Evolutionary conservation across 2,113 vertebrate species (phyloP).

Genomic region (Callaeas wilsoni): DNA sequence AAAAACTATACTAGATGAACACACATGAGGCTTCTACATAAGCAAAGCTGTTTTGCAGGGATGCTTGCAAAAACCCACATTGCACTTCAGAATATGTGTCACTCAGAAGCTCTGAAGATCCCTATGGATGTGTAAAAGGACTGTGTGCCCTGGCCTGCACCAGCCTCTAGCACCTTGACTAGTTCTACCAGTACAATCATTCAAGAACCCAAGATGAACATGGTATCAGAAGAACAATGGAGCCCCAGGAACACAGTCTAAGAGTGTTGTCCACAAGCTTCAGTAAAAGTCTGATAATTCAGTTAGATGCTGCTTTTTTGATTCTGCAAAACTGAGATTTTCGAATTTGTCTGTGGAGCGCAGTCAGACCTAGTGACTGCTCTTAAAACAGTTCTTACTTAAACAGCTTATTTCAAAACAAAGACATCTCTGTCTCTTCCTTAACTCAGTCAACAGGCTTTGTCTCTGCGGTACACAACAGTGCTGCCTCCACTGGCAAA

Average conservation of each 20-base stretch:
- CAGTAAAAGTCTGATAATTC: background rate
- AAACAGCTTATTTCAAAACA: background rate
- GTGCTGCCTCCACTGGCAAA: background rate
- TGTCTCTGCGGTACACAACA: background rate
- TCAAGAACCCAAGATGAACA: background rate
- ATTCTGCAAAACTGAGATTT: background rate
- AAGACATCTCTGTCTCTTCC: background rate
- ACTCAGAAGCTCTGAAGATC: background rate
- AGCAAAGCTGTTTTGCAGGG: background rate
- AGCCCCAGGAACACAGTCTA: background rate
- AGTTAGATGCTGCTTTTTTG: background rate
- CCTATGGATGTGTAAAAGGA: background rate
- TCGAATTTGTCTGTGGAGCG: background rate
- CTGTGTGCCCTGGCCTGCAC: no score
- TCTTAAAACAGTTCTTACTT: no score
- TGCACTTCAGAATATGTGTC: background rate
- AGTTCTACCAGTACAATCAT: background rate
- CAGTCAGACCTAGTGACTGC: background rate
- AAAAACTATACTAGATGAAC: background rate
- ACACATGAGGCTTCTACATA: background rate
- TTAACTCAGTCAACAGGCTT: background rate
- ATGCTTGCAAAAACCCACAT: background rate
- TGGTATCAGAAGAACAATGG: fast-evolving
- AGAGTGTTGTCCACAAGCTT: background rate
- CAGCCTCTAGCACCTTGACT: background rate